phyloP scores from a whole-genome alignment of 2,113 vertebrate genomes.

The Zootoca vivipara region DNA sequence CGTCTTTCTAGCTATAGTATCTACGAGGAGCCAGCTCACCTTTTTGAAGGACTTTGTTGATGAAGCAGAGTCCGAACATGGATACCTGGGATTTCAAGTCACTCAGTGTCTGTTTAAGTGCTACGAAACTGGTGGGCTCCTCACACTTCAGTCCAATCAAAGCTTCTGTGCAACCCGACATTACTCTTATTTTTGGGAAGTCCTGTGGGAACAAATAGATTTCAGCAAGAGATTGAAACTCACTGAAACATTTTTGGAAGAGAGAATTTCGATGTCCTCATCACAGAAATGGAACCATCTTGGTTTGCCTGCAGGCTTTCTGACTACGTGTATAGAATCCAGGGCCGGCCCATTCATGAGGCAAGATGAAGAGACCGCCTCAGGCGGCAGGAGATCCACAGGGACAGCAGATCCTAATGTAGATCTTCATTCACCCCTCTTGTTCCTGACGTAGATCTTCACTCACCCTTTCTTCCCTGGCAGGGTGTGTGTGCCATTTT shows the following conservation, averaged over 20 bases:
- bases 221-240: not conserved
- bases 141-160: conserved; percentile 27
- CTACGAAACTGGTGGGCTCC: conserved; percentile 35
- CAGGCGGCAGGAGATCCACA: too few species aligned
- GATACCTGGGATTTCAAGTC: conserved; percentile 39
- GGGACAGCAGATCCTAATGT: too few species aligned
- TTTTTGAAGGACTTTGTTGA: conserved; percentile 54
- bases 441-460: too few species aligned
- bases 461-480: too few species aligned
- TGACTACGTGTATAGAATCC: not conserved
- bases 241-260: not conserved
- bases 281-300: not conserved
- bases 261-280: too few species aligned
- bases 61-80: conserved; percentile 24
- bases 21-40: conserved; percentile 26
- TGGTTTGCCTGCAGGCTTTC: not conserved
- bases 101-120: conserved; percentile 15
- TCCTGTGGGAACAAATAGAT: conserved; percentile 12
- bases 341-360: too few species aligned
- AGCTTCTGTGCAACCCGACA: not conserved
- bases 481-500: too few species aligned
- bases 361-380: too few species aligned
- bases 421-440: too few species aligned
- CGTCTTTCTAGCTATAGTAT: too few species aligned
- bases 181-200: conserved; percentile 39